Evolutionary conservation across 2,113 vertebrate species (phyloP).

Genomic region (Cisticola juncidis): DNA sequence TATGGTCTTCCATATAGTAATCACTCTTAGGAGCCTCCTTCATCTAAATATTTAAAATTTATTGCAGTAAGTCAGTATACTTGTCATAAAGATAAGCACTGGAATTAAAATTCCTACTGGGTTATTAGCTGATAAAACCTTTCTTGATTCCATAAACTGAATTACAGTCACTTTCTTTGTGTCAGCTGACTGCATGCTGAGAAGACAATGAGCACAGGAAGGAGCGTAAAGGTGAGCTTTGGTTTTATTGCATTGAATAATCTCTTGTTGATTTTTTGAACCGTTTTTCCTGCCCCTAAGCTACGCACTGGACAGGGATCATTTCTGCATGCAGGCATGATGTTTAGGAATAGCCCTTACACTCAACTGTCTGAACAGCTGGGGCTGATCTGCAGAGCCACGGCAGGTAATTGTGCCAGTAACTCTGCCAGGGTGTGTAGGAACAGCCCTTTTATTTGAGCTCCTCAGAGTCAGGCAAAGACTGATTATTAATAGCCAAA

Average conservation of each 20-base stretch:
- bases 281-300: background rate
- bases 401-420: rapidly evolving
- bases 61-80: slow-evolving; percentile 22
- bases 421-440: background rate
- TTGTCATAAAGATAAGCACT: slow-evolving; percentile 68
- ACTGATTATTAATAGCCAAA: background rate
- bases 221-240: background rate
- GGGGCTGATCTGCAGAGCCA: background rate
- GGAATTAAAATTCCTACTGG: slow-evolving; percentile 42
- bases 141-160: slow-evolving; percentile 63
- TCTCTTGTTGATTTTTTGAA: background rate
- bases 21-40: slow-evolving; percentile 5
- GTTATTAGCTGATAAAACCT: slow-evolving; percentile 61
- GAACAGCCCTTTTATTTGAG: background rate
- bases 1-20: background rate
- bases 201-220: background rate
- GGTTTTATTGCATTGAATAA: background rate
- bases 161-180: slow-evolving; percentile 52
- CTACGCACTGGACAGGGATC: rapidly evolving
- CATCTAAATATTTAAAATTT: background rate
- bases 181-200: slow-evolving; percentile 56
- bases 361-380: rapidly evolving
- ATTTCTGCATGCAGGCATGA: background rate
- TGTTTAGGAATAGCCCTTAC: background rate
- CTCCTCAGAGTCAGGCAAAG: background rate